Evolutionary conservation across 2,797 vertebrate species (phyloP).

Genomic region (Hippocampus kuda): DNA sequence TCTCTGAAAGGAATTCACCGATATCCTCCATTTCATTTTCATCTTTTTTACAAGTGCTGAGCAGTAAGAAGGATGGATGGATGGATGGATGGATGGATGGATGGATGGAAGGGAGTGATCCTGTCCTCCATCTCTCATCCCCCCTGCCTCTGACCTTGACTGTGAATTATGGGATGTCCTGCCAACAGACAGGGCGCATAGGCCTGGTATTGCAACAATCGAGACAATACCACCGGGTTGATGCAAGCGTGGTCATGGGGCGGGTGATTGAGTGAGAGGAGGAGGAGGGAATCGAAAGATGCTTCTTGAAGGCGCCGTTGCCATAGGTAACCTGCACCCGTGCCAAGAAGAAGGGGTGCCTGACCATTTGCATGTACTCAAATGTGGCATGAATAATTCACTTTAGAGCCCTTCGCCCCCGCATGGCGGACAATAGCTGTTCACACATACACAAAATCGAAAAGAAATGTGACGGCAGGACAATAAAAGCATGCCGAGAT

Average conservation of each 20-base stretch:
- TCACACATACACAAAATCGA: slow-evolving; percentile 24
- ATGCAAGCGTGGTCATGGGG: slow-evolving; percentile 46
- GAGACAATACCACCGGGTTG: slow-evolving; percentile 50
- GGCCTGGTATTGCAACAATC: slow-evolving; percentile 50
- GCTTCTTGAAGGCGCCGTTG: slow-evolving; percentile 65
- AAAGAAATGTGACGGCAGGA: slow-evolving; percentile 1
- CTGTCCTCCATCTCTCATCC: slow-evolving; percentile 24
- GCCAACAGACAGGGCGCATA: slow-evolving; percentile 47
- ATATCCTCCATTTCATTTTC: background rate
- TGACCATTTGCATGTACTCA: slow-evolving; percentile 74
- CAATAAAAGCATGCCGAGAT: slow-evolving; percentile 8
- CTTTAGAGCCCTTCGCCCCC: slow-evolving; percentile 51
- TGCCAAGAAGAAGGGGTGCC: slow-evolving; percentile 54
- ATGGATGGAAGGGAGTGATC: slow-evolving; percentile 1
- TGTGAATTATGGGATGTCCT: slow-evolving; percentile 53
- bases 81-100: slow-evolving; percentile 12
- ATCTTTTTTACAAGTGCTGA: background rate
- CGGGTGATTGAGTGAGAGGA: slow-evolving; percentile 33
- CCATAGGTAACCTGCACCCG: slow-evolving; percentile 70
- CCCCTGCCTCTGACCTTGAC: slow-evolving; percentile 58
- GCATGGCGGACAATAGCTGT: slow-evolving; percentile 53
- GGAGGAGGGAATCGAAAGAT: slow-evolving; percentile 30
- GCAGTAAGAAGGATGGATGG: slow-evolving; percentile 14
- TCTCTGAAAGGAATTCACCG: background rate
- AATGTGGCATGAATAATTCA: slow-evolving; percentile 74